Base-by-base conservation (phyloP, 2,888 invertebrate species). In the Dynastes tityus region DNA sequence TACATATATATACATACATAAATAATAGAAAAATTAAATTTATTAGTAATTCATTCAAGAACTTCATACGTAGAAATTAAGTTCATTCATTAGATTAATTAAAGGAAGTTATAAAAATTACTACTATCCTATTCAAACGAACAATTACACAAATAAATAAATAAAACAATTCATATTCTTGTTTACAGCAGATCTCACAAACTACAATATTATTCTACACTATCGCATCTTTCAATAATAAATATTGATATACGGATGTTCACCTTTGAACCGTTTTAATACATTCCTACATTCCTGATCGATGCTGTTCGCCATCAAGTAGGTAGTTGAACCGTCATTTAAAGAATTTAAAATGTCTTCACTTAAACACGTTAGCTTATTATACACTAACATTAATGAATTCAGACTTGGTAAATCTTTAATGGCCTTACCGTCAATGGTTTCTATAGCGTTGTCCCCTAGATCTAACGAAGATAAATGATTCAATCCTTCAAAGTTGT, bases 331-430 rank as follows among this genome's bases (percentile, higher is more conserved):
- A 27, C 27, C 51, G 5, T 68, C 49, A 11, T 22, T 6, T 27
- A 76, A 55, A 6, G 76, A 37, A 13, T 55, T 53, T 27, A 76
- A 55, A 68, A 76, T 45, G 9, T 37, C 29, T 13, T 53, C 53
- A 40, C 67, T 58, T 22, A 76, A 67, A 67, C 76, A 76, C 13
- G 8, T 49, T 2, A 76, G 2, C 27, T 67, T 45, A 22, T 76
- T 76, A 8, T 6, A 16, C 9, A 55, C 8, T 40, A 67, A 53
- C 1, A 55, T 11, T 27, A 76, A 6, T 32, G 45, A 13, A 40
- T 9, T 58, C 45, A 76, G 40, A 29, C 51, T 58, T 2, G 27
- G 0, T 16, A 55, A 13, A 22, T 16, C 37, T 9, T 49, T 29
- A 16, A 76, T 68, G 11, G 76, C 40, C 4, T 27, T 37, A 45